These are phyloP conservation scores for Rattus rattus DNA, from an alignment of 2,113 vertebrate species.

Conservation along the genomic window DNA sequence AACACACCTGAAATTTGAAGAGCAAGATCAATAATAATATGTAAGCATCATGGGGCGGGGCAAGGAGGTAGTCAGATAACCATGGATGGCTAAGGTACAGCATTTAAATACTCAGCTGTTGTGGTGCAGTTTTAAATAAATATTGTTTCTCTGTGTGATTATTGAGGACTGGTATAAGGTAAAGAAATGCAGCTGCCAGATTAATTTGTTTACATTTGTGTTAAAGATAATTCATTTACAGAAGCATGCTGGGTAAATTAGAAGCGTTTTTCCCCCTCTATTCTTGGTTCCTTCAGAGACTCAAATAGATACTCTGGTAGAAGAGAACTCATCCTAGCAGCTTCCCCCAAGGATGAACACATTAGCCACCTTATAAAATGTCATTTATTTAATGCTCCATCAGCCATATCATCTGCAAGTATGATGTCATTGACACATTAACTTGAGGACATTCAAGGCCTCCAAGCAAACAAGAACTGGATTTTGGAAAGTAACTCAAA, in stretches of 20 bases:
- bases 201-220: no score
- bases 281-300: slow-evolving; percentile 22
- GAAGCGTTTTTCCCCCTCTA: neutral
- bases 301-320: slow-evolving; percentile 26
- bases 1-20: no score
- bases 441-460: slow-evolving; percentile 44
- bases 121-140: no score
- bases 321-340: neutral
- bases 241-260: slow-evolving; percentile 21
- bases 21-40: no score
- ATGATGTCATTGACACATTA: slow-evolving; percentile 70
- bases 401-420: slow-evolving; percentile 52
- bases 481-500: slow-evolving; percentile 41
- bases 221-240: no score
- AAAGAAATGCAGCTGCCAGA: no score
- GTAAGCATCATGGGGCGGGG: no score
- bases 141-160: no score
- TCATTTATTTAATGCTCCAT: slow-evolving; percentile 60
- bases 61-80: no score
- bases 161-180: no score
- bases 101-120: no score
- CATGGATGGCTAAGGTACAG: no score
- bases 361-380: slow-evolving; percentile 71
- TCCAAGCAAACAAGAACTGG: neutral
- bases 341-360: slow-evolving; percentile 28